Conservation (phyloP, 2,113 vertebrate genomes). For the Zeus faber region DNA sequence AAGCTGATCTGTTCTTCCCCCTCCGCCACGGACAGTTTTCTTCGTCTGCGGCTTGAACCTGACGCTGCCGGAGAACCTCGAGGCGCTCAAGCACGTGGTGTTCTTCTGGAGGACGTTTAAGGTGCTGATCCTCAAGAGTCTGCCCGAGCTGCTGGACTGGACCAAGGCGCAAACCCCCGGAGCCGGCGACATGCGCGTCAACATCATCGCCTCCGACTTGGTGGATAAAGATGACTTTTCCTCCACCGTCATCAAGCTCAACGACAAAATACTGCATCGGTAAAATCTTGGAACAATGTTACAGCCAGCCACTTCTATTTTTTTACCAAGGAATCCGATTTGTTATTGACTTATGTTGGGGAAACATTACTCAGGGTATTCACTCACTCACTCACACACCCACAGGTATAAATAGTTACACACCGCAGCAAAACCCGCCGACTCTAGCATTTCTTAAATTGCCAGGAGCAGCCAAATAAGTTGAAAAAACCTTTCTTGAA, state of each 20-base stretch:
- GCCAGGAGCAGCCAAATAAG: too few relatives aligned
- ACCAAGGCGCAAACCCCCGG: conserved; percentile 12
- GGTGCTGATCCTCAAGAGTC: conserved; percentile 20
- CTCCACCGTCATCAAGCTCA: conserved; percentile 40
- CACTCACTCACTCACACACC: too few relatives aligned
- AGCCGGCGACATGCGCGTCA: background rate
- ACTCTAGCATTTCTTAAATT: too few relatives aligned
- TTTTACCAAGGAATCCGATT: too few relatives aligned
- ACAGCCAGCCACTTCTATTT: background rate
- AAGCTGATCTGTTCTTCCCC: background rate
- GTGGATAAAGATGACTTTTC: conserved; percentile 40
- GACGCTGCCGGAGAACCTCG: conserved; percentile 32
- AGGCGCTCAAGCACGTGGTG: conserved; percentile 38
- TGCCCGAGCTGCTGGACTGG: conserved; percentile 41
- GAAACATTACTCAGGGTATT: too few relatives aligned
- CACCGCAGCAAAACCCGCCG: too few relatives aligned
- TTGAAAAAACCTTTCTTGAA: too few relatives aligned
- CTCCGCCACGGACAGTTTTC: conserved; percentile 38
- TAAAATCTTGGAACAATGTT: background rate
- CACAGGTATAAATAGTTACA: too few relatives aligned
- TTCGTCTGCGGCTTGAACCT: conserved; percentile 57
- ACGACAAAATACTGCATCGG: conserved; percentile 2
- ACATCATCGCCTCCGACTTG: conserved; percentile 55
- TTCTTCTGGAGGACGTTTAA: conserved; percentile 14
- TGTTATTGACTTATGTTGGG: background rate